Conservation (phyloP, 2,888 invertebrate genomes). For the Diarsia mendica region DNA sequence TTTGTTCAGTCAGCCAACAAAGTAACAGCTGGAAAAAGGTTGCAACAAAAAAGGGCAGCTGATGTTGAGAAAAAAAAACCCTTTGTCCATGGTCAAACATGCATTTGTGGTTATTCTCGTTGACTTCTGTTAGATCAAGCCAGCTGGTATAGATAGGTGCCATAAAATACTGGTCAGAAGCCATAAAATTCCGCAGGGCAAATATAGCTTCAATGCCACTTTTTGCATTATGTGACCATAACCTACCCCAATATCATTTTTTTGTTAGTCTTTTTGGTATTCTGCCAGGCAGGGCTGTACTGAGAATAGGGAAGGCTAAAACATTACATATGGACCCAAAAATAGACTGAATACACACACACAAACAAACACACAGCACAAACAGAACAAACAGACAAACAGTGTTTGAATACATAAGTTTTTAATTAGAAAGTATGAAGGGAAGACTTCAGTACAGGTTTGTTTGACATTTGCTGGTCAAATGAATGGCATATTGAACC, state of each 20-base stretch:
- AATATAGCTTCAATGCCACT: slow-evolving; percentile 40
- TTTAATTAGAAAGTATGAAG: slow-evolving; percentile 36
- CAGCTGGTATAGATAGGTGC: slow-evolving; percentile 9
- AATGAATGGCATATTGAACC: slow-evolving; percentile 22
- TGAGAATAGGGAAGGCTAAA: slow-evolving; percentile 48
- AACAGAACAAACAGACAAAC: too few relatives aligned
- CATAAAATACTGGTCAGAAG: slow-evolving; percentile 45
- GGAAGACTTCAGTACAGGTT: slow-evolving; percentile 32
- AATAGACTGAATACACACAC: slow-evolving; percentile 35
- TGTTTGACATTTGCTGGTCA: slow-evolving; percentile 37
- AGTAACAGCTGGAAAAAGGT: slow-evolving; percentile 25
- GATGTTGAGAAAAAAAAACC: neutral
- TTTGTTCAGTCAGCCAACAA: neutral
- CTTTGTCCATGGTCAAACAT: slow-evolving; percentile 23
- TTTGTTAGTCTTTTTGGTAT: slow-evolving; percentile 53
- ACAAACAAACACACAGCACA: too few relatives aligned
- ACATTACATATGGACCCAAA: slow-evolving; percentile 48
- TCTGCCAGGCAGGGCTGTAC: slow-evolving; percentile 61
- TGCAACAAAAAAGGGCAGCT: slow-evolving; percentile 22
- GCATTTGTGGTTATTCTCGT: neutral
- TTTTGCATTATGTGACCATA: slow-evolving; percentile 42
- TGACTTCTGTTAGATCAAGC: neutral
- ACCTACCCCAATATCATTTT: slow-evolving; percentile 51
- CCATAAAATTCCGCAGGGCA: slow-evolving; percentile 30
- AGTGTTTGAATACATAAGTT: slow-evolving; percentile 19